Percentiles rank a stretch among this genome's conserved stretches.
Conservation (phyloP, 1,140 invertebrate genomes). For the Drusus annulatus region DNA sequence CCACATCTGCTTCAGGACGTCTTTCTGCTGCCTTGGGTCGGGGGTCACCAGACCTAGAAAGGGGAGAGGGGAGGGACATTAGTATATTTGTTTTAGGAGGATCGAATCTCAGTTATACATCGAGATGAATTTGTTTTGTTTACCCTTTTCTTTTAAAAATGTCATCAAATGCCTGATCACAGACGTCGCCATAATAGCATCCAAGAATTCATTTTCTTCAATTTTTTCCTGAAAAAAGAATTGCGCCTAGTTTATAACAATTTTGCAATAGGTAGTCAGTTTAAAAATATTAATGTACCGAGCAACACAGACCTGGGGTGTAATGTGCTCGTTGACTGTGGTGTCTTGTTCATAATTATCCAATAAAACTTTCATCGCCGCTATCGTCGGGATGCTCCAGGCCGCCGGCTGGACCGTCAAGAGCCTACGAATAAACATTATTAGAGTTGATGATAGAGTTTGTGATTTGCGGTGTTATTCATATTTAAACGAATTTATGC, state of each 20-base stretch:
- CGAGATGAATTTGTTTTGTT: conserved; percentile 22
- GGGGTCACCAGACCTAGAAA: conserved; percentile 71
- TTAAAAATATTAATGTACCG: neutral
- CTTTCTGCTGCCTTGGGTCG: conserved; percentile 79
- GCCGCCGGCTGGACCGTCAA: conserved; percentile 74
- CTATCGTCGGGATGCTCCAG: conserved; percentile 77
- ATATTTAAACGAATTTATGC: too few species aligned
- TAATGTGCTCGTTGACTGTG: conserved; percentile 83
- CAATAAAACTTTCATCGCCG: conserved; percentile 78
- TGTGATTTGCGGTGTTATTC: neutral
- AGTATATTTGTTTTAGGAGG: too few species aligned
- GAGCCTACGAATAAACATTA: conserved; percentile 69
- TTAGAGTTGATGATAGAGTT: neutral
- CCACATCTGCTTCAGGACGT: conserved; percentile 84
- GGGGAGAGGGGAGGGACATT: neutral
- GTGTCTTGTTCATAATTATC: conserved; percentile 86
- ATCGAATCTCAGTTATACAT: neutral
- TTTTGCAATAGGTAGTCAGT: conserved; percentile 2
- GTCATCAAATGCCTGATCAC: conserved; percentile 83
- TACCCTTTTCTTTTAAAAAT: conserved; percentile 81
- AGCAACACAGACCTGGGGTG: conserved; percentile 67
- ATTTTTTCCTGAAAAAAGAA: conserved; percentile 73
- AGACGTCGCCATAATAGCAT: conserved; percentile 80
- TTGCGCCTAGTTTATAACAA: conserved; percentile 30
- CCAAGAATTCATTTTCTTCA: conserved; percentile 84